Percentiles rank a stretch among this genome's conserved stretches.
Conservation (phyloP, 2,113 vertebrate genomes). For the Cyprinodon variegatus region DNA sequence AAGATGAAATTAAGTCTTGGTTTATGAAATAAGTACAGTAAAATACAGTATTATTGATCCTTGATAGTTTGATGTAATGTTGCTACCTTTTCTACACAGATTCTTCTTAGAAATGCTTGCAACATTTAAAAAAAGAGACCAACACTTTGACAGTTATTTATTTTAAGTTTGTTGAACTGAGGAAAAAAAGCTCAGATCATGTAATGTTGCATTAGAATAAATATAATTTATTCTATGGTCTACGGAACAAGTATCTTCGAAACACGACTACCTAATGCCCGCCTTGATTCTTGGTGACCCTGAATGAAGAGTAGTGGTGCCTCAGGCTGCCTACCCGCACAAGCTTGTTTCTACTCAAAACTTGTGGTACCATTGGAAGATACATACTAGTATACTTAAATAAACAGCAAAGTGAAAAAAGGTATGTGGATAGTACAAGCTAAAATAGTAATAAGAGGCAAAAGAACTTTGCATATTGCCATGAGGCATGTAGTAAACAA, state of each 20-base stretch:
- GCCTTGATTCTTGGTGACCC: conserved; percentile 9
- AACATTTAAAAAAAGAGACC: not conserved
- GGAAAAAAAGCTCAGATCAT: not conserved
- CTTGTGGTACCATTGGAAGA: not conserved
- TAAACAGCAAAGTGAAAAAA: too few species aligned
- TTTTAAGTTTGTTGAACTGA: too few species aligned
- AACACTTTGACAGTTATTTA: not conserved
- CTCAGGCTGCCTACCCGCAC: conserved; percentile 4
- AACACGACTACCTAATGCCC: conserved; percentile 26
- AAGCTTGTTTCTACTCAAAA: conserved; percentile 19
- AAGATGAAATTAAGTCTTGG: not conserved
- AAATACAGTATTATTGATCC: too few species aligned
- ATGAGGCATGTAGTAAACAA: not conserved
- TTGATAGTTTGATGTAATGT: too few species aligned
- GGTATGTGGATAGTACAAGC: not conserved
- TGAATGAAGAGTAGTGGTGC: not conserved
- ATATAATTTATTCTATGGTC: not conserved
- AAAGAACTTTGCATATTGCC: not conserved
- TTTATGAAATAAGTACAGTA: not conserved
- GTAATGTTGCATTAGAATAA: conserved; percentile 11
- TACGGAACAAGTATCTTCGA: conserved; percentile 2
- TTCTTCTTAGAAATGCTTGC: not conserved
- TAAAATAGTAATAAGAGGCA: not conserved
- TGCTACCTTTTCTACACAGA: too few species aligned
- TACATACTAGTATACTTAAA: too few species aligned